Base-by-base conservation (phyloP, 1,140 invertebrate genomes). In the Bombus confusus region DNA sequence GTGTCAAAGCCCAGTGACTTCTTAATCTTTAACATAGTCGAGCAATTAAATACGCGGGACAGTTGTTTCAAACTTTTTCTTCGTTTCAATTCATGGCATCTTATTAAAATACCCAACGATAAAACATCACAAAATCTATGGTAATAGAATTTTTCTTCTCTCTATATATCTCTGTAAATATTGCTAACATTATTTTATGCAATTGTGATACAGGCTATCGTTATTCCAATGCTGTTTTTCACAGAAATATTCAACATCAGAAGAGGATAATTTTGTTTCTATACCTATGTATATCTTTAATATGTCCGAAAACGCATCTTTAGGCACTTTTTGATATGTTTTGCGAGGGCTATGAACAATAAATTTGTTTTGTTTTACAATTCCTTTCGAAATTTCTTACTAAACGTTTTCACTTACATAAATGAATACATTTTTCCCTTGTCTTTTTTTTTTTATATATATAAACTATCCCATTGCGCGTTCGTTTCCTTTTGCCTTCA, bases 241-340 rank as follows among this genome's bases (percentile, higher is more conserved):
- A n/a, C 31, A 62, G 72, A 71, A 59, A 79, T 72, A 80, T 37
- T 22, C 28, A n/a, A 41, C 6, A 31, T 80, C 76, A 89, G 77
- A 77, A 52, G 62, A 85, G 64, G 47, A 47, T 62, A 47, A 73
- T 87, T 71, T 3, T 57, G 28, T 79, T 69, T 62, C 28, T 22
- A 22, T 22, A 52, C 18, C 6, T 62, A 73, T 43, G 43, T 73
- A 43, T 73, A 43, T 62, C 18, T 41, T 34, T 8, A 81, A 41
- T 34, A 5, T 57, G 4, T 47, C 18, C 34, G 3, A 28, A 34
- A 47, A 68, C 31, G 25, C 43, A 34, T 86, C n/a, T 79, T 88
- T 71, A 89, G 88, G 88, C 88, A 89, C 88, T 88, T 89, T 66
- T 64, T 79, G 88, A 89, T 89, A 89, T 89, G 88, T 88, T 71